These are phyloP conservation scores for Procapra przewalskii DNA, from an alignment of 2,113 vertebrate genomes.

Conservation along the genomic window DNA sequence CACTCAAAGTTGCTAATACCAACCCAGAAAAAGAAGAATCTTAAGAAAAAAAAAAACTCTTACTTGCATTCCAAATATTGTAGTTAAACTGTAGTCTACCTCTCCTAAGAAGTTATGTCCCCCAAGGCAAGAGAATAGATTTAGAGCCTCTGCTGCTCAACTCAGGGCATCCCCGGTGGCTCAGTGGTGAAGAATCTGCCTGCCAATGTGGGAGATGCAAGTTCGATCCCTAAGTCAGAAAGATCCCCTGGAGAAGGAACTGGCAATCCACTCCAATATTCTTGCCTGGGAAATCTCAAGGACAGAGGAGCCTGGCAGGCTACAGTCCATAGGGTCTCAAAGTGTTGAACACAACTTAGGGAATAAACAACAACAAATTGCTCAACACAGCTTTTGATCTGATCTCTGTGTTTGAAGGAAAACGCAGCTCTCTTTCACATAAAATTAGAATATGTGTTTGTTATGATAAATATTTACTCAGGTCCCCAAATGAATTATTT, in stretches of 20 bases:
- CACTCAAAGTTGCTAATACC: background rate
- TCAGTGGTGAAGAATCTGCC: background rate
- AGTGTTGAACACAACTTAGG: background rate
- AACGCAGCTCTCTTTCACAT: background rate
- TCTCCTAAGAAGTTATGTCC: background rate
- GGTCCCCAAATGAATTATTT: slow-evolving; percentile 48
- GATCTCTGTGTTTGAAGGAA: background rate
- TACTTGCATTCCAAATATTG: background rate
- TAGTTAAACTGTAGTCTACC: background rate
- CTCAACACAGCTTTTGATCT: background rate
- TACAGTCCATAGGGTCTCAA: background rate
- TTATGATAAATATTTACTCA: slow-evolving; percentile 21
- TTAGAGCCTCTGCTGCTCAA: background rate
- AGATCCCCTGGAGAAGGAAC: background rate
- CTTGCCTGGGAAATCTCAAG: background rate
- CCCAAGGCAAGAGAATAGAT: background rate
- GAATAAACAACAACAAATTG: background rate
- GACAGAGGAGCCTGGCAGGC: background rate
- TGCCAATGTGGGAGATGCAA: background rate
- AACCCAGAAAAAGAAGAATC: background rate
- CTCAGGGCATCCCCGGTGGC: background rate
- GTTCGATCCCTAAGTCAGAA: background rate
- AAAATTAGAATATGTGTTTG: slow-evolving; percentile 47
- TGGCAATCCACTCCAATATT: background rate
- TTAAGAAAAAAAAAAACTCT: background rate